Evolutionary conservation across 2,113 vertebrate species (phyloP).

Genomic region (Dasyornis broadbenti): DNA sequence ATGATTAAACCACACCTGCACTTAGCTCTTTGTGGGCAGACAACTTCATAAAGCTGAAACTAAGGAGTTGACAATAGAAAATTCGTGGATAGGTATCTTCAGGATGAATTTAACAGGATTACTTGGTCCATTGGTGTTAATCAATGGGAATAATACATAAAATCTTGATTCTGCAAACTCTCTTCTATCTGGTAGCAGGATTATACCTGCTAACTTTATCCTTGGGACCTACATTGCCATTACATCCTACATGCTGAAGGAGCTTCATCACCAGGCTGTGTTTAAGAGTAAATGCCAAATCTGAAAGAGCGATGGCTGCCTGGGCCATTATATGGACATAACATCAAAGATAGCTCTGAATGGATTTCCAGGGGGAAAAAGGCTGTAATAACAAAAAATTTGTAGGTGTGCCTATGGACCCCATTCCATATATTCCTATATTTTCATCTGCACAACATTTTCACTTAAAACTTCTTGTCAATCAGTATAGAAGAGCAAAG

Average conservation of each 20-base stretch:
- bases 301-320: neutral
- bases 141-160: neutral
- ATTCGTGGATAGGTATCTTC: neutral
- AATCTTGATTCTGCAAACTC: neutral
- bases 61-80: neutral
- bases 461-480: neutral
- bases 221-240: neutral
- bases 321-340: accelerated
- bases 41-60: neutral
- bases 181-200: neutral
- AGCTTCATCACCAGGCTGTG: neutral
- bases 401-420: neutral
- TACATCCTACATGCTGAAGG: neutral
- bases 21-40: neutral
- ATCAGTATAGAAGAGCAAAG: neutral
- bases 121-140: neutral
- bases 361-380: neutral
- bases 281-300: neutral
- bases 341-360: neutral
- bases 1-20: neutral
- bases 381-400: neutral
- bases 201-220: neutral
- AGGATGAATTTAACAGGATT: neutral
- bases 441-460: neutral
- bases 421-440: neutral